Percentiles rank a stretch among this genome's conserved stretches.
phyloP scores from a whole-genome alignment of 2,888 invertebrate genomes.

The Drosophila neoperkinsi region DNA sequence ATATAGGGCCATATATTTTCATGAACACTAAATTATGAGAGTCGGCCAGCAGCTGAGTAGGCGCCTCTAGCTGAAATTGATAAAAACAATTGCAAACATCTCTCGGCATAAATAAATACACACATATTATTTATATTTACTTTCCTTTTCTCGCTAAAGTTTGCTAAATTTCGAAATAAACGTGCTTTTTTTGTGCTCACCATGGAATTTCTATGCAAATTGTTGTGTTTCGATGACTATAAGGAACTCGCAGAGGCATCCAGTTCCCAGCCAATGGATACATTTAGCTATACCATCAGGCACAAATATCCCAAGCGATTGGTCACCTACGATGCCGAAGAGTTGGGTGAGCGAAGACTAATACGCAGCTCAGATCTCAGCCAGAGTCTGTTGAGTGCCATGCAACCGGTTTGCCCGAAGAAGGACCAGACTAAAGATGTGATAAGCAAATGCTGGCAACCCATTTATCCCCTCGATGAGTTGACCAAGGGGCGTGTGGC shows the following conservation, averaged over 20 bases:
- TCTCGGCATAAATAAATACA: neutral
- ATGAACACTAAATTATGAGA: slow-evolving; percentile 76
- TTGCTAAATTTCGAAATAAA: slow-evolving; percentile 24
- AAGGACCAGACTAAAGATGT: neutral
- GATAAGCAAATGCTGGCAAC: neutral
- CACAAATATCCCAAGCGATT: slow-evolving; percentile 57
- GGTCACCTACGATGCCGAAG: slow-evolving; percentile 63
- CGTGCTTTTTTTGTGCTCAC: neutral
- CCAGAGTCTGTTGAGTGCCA: neutral
- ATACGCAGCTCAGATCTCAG: slow-evolving; percentile 51
- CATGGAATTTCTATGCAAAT: slow-evolving; percentile 41
- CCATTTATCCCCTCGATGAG: neutral
- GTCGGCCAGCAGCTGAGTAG: slow-evolving; percentile 48
- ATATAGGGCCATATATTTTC: slow-evolving; percentile 72
- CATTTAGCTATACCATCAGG: slow-evolving; percentile 44
- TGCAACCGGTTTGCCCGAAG: neutral
- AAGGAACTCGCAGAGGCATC: no score
- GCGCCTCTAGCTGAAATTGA: slow-evolving; percentile 38
- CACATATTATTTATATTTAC: neutral
- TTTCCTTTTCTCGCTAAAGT: neutral
- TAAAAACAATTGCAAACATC: slow-evolving; percentile 35
- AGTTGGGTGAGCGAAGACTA: slow-evolving; percentile 42
- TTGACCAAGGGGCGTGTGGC: neutral
- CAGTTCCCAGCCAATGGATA: neutral
- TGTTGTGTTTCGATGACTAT: slow-evolving; percentile 10